Base-by-base conservation (phyloP, 2,797 vertebrate species). In the Chelon labrosus region DNA sequence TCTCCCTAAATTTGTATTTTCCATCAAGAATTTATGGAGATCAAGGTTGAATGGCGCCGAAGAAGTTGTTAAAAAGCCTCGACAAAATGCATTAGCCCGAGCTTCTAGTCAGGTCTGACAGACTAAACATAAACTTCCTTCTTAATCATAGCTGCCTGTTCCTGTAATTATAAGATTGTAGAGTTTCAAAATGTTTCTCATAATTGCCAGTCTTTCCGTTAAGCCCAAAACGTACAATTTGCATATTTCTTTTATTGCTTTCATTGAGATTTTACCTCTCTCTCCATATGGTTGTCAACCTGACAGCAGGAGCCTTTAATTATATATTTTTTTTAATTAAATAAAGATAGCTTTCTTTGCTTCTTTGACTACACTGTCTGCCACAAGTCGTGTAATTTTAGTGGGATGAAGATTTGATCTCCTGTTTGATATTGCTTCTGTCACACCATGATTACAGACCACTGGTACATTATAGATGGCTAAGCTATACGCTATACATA, bases 1-100 rank as follows among this genome's bases (percentile, higher is more conserved):
- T 35, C 31, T 35, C 31, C 31, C 31, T 35, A 35, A 35, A 35
- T 35, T 10, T 42, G 52, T 68, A 60, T 42, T 76, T 70, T 65
- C 41, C 12, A 42, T n/a, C 42, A 16, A 22, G 35, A 38, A 74
- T n/a, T 39, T 20, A 22, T 20, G 35, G 17, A n/a, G 19, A 49
- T 25, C 13, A 10, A 46, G 17, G 0, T 12, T 56, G 17, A 65
- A 50, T 6, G 19, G 55, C 13, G 12, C 42, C 50, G 25, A n/a
- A 62, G 17, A 56, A 63, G 20, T 35, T 49, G n/a, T 25, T 35
- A 35, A 20, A 46, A 61, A 35, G 20, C 31, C 19, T 57, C 47
- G 59, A 58, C 16, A 66, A 54, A 67, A 60, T 35, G 50, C 37
- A 37, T 3, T 10, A 4, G n/a, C 38, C n/a, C 38, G 19, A 47